phyloP scores from a whole-genome alignment of 2,888 invertebrate genomes.

The Mystacides longicornis region DNA sequence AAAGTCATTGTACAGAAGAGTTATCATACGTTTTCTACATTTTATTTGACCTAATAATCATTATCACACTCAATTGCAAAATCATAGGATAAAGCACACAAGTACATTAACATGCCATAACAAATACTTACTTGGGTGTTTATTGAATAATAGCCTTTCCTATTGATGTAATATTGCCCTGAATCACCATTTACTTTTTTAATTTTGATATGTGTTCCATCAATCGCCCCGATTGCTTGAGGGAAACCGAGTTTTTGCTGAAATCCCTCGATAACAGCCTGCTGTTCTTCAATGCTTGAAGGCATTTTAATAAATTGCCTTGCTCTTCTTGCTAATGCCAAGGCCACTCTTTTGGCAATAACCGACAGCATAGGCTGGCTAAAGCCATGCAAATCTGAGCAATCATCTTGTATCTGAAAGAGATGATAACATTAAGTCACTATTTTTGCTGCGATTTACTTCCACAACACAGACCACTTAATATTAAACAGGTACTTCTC shows the following conservation, averaged over 20 bases:
- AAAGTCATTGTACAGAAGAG: not conserved
- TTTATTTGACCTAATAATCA: slow-evolving; percentile 1
- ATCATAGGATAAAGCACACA: not conserved
- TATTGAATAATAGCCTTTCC: slow-evolving; percentile 8
- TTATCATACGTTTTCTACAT: not conserved
- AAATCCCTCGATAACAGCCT: slow-evolving; percentile 10
- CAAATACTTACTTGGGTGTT: slow-evolving; percentile 6
- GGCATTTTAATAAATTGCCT: slow-evolving; percentile 10
- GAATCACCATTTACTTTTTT: slow-evolving; percentile 16
- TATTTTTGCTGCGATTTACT: not conserved
- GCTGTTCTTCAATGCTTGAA: not conserved
- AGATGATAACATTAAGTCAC: not conserved
- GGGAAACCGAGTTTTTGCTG: slow-evolving; percentile 2
- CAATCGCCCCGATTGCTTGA: slow-evolving; percentile 17
- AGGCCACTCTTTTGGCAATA: slow-evolving; percentile 7
- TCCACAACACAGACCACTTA: not conserved
- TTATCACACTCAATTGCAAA: not conserved
- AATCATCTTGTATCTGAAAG: slow-evolving; percentile 12
- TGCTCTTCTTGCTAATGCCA: not conserved
- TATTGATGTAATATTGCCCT: slow-evolving; percentile 8
- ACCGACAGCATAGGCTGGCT: slow-evolving; percentile 7
- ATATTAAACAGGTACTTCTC: not conserved
- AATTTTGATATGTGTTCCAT: slow-evolving; percentile 24
- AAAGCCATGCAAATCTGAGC: slow-evolving; percentile 8
- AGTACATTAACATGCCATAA: not conserved